Percentiles rank a stretch among this genome's conserved stretches.
Evolutionary conservation across 2,113 vertebrate genomes (phyloP).

Genomic region (Stercorarius parasiticus): DNA sequence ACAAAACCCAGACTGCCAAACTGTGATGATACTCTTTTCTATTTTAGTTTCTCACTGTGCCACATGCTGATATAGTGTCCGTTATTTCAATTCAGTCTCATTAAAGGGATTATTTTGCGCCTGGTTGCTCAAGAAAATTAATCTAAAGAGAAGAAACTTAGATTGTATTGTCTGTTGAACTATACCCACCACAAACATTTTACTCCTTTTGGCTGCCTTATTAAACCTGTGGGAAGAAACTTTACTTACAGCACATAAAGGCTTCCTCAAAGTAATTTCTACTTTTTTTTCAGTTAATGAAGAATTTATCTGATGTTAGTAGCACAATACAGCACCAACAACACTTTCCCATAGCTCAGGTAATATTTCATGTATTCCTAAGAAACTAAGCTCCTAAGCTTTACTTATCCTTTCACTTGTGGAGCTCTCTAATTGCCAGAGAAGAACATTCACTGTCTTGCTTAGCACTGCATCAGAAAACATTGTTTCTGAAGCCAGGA

Average conservation of each 20-base stretch:
- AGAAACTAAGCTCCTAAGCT: not conserved
- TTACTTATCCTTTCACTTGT: not conserved
- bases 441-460: not conserved
- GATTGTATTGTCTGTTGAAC: not conserved
- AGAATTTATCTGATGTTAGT: not conserved
- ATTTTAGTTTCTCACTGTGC: constrained; percentile 47
- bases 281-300: not conserved
- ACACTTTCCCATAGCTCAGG: not conserved
- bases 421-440: not conserved
- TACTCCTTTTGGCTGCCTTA: constrained; percentile 27
- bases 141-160: constrained; percentile 41
- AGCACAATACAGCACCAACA: constrained; percentile 1
- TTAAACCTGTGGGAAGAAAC: constrained; percentile 36
- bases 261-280: constrained; percentile 2
- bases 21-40: constrained; percentile 33
- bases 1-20: constrained; percentile 33
- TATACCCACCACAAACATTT: constrained; percentile 22
- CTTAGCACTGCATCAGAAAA: not conserved
- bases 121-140: constrained; percentile 43
- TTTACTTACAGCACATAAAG: not conserved
- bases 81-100: constrained; percentile 20
- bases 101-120: constrained; percentile 40
- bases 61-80: constrained; percentile 48
- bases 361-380: constrained; percentile 7
- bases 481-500: not conserved